phyloP scores from a whole-genome alignment of 2,797 vertebrate genomes.

The Muscicapa striata region DNA sequence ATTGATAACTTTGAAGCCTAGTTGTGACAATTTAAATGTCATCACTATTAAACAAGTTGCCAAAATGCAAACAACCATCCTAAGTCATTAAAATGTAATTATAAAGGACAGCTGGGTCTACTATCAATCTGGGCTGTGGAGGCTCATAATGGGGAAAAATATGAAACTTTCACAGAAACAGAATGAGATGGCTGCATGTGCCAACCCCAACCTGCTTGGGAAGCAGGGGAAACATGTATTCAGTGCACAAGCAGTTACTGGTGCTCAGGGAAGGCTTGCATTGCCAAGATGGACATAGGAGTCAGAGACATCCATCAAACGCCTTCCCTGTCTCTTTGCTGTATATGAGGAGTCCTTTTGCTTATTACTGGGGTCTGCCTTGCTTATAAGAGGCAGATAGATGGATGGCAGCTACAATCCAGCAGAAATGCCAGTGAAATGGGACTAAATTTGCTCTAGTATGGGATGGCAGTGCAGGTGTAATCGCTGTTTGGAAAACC shows the following conservation, averaged over 20 bases:
- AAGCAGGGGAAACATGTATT: background rate
- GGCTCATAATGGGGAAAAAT: constrained; percentile 52
- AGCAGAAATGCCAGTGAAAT: background rate
- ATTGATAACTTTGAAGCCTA: constrained; percentile 67
- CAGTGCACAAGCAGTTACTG: background rate
- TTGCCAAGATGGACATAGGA: background rate
- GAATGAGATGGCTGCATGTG: background rate
- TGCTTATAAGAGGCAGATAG: background rate
- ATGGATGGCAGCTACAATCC: background rate
- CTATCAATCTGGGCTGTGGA: constrained; percentile 55
- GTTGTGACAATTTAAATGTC: constrained; percentile 74
- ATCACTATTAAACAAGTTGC: constrained; percentile 71
- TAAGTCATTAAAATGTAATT: constrained; percentile 72
- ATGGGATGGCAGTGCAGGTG: background rate
- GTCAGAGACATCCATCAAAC: background rate
- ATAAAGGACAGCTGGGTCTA: constrained; percentile 69
- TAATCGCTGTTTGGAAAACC: background rate
- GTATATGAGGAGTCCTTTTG: background rate
- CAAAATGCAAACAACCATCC: constrained; percentile 68
- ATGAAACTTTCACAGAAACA: constrained; percentile 33
- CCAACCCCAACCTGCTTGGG: background rate
- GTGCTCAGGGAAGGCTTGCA: background rate
- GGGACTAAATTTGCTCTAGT: background rate
- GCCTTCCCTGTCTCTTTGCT: background rate
- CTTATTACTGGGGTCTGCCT: background rate